Base-by-base conservation (phyloP, 1,140 invertebrate species). In the Tigriopus japonicus region DNA sequence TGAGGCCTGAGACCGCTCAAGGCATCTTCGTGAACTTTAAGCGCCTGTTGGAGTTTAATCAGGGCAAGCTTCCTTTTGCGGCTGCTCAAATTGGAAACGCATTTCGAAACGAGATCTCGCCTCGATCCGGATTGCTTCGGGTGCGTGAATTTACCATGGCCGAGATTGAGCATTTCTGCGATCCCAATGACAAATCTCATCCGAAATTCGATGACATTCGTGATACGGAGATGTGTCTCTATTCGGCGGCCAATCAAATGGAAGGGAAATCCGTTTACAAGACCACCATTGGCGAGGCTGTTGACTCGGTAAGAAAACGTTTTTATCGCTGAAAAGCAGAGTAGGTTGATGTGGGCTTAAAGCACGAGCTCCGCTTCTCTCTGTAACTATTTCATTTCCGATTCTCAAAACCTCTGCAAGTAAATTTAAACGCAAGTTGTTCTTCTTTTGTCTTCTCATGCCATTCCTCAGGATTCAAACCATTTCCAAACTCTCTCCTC, bases 11-110 rank as follows among this genome's bases (percentile, higher is more conserved):
- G 77, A 98, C 95, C 21, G 95, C 95, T 2, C 96, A 99, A 73
- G 95, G 95, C 23, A 98, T 99, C 61, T 99, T 99, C 75, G 94
- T 98, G 0, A 99, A 99, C 72, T 99, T 98, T 69, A 95, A 96
- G 72, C 75, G 94, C 19, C 74, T 98, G 2, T 70, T 99, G 42
- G 92, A 96, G 71, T 98, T 98, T 70, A 98, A 98, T 73, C 89
- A 96, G 72, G 92, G 92, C 0, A 82, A 81, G 67, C 71, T 99
- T 12, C 96, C 96, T 51, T 99, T 99, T 77, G 94, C 94, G 63
- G 93, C 89, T 62, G 94, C 96, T 10, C 80, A 81, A 69, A 80
- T 81, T 64, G 90, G 95, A 23, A 92, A 94, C 69, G 84, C 95
- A 0, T 99, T 98, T 70, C 80, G 96, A 65, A 99, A 99, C 77